Base-by-base conservation (phyloP, 2,888 invertebrate species). In the Lasioglossum vierecki region DNA sequence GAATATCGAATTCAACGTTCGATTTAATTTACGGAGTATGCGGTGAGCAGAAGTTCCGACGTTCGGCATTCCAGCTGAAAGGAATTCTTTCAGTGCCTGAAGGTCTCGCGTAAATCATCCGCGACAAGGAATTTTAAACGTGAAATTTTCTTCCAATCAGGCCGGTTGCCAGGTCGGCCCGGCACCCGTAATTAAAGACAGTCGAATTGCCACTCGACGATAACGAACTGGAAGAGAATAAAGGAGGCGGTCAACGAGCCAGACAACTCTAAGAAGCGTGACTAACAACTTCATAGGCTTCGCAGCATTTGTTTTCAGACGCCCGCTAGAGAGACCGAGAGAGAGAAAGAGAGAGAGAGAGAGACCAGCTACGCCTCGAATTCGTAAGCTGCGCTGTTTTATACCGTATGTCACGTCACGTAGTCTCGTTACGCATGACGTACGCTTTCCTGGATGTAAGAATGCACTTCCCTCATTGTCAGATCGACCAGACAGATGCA, bases 251-350 rank as follows among this genome's bases (percentile, higher is more conserved):
- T 57, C 85, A 83, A 87, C 87, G 84, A 89, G 86, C 79, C 79
- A 87, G 83, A 85, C 86, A 78, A 78, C 84, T 89, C 85, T 88
- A 87, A 89, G 88, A 85, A 93, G 91, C 93, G 93, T 93, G 92
- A 93, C 92, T 92, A 94, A 93, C 92, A 92, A 92, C 93, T 93
- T 93, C 91, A 93, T 93, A 92, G 92, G 92, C 92, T 89, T 90
- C 85, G 82, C 74, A 71, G 84, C 79, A 79, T 78, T 85, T 79
- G 83, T 83, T 90, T 89, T 89, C 83, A 75, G 85, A 77, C 72
- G 49, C 11, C 30, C 22, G 22, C 18, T 0, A 49, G 22, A 49
- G 49, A 49, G 49, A 18, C 1, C 1, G 18, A 49, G 5, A 18
- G 2, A 4, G 22, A 0, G 53, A n/a, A 9, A n/a, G 6, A 53